phyloP scores from a whole-genome alignment of 1,140 invertebrate genomes.

The Neodiprion virginianus region DNA sequence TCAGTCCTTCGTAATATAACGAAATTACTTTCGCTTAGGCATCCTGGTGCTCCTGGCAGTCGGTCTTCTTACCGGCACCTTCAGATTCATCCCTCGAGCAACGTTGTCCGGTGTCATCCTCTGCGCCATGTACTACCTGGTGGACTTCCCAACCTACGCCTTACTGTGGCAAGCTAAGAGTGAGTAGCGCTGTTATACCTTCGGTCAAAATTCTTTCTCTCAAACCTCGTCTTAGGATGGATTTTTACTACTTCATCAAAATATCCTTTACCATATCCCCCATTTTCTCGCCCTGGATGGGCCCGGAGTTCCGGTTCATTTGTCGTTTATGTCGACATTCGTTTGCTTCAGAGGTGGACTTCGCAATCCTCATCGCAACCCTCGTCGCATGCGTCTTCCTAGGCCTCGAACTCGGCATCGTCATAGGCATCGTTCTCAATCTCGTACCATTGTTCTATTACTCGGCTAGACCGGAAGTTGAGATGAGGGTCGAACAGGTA shows the following conservation, averaged over 20 bases:
- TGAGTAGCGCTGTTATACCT: slow-evolving; percentile 54
- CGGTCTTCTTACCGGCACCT: slow-evolving; percentile 71
- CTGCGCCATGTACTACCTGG: slow-evolving; percentile 77
- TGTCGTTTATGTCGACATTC: too few relatives aligned
- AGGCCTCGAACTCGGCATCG: slow-evolving; percentile 76
- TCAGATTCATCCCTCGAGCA: slow-evolving; percentile 78
- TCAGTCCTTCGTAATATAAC: not conserved
- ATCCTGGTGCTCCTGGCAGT: slow-evolving; percentile 71
- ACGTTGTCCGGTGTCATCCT: slow-evolving; percentile 76
- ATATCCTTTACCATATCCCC: not conserved
- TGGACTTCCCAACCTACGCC: slow-evolving; percentile 75
- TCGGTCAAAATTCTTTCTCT: too few relatives aligned
- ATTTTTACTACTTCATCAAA: not conserved
- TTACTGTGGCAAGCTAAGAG: slow-evolving; percentile 83
- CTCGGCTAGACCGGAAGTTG: slow-evolving; percentile 65
- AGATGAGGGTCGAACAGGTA: slow-evolving; percentile 49
- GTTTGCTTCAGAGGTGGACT: slow-evolving; percentile 64
- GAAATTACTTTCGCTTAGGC: slow-evolving; percentile 57
- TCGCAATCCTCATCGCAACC: slow-evolving; percentile 67
- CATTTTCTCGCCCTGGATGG: not conserved
- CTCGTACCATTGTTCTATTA: slow-evolving; percentile 69
- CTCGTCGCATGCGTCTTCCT: slow-evolving; percentile 67
- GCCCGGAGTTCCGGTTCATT: not conserved
- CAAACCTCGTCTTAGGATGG: not conserved
- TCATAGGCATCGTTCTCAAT: slow-evolving; percentile 71